A percentile compares a stretch with the other conserved stretches of the same genome.
These are phyloP conservation scores for Ctenicera cuprea DNA, from an alignment of 2,888 invertebrate genomes.

Conservation along the genomic window DNA sequence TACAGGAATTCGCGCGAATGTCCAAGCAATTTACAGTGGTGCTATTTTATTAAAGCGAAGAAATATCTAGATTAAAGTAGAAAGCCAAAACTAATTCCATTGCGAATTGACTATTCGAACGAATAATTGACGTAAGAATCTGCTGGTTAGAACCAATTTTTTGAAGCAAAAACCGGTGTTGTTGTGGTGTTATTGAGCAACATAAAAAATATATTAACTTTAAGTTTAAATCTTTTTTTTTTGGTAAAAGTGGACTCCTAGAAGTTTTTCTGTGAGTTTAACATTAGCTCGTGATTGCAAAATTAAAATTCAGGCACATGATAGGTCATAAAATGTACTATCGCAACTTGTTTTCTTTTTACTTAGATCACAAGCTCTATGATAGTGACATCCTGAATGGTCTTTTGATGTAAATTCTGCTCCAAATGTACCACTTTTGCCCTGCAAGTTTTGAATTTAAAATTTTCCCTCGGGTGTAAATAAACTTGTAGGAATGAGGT, in stretches of 20 bases:
- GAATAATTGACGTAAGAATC: neutral
- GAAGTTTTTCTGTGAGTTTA: neutral
- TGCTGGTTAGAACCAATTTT: neutral
- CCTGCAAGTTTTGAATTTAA: neutral
- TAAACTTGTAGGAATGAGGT: neutral
- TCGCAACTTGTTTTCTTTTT: neutral
- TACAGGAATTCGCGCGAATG: slow-evolving; percentile 22
- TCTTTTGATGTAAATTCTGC: neutral
- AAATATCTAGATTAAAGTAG: neutral
- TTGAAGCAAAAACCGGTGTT: neutral
- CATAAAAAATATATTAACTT: too few relatives aligned
- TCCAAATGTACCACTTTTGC: neutral
- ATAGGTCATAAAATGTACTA: neutral
- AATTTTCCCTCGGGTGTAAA: neutral
- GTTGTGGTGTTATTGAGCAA: neutral
- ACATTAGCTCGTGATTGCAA: neutral
- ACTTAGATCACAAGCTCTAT: slow-evolving; percentile 13
- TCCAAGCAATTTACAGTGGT: slow-evolving; percentile 22
- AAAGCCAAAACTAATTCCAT: neutral
- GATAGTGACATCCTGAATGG: neutral
- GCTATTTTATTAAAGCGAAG: slow-evolving; percentile 7
- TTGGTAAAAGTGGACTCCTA: neutral
- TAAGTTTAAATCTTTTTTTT: too few relatives aligned
- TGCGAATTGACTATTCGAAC: neutral
- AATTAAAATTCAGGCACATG: slow-evolving; percentile 1